These are phyloP conservation scores for Belgica antarctica DNA, from an alignment of 2,888 invertebrate genomes.

Conservation along the genomic window DNA sequence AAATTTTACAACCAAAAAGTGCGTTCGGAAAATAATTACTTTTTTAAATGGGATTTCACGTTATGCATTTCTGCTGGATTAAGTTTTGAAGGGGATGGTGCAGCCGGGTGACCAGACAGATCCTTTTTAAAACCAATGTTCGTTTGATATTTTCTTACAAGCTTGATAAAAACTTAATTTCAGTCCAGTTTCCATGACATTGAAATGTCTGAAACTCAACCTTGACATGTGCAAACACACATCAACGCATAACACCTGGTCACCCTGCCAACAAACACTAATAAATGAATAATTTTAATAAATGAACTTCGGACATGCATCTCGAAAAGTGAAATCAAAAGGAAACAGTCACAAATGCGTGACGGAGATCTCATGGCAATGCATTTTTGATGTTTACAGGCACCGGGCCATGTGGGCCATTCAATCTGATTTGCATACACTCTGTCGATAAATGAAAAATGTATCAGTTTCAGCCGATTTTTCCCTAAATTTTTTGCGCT, in stretches of 20 bases:
- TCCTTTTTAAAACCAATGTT: background rate
- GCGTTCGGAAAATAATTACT: conserved; percentile 34
- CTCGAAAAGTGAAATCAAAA: conserved; percentile 17
- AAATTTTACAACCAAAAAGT: conserved; percentile 39
- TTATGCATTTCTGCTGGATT: conserved; percentile 4
- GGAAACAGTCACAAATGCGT: conserved; percentile 33
- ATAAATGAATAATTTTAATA: background rate
- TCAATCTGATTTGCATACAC: conserved; percentile 41
- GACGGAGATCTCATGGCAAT: conserved; percentile 18
- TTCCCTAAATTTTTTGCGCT: background rate
- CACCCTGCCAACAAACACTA: background rate
- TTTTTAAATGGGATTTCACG: conserved; percentile 41
- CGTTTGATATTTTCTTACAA: background rate
- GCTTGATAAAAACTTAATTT: too few species aligned
- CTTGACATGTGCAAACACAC: background rate
- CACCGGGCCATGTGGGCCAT: conserved; percentile 33
- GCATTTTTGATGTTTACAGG: conserved; percentile 3
- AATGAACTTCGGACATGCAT: conserved; percentile 10
- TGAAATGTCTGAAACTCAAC: background rate
- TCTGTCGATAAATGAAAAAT: conserved; percentile 24
- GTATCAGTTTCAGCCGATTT: conserved; percentile 32
- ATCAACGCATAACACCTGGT: background rate
- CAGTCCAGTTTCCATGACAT: too few species aligned
- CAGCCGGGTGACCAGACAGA: background rate
- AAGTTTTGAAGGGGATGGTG: background rate